phyloP scores from a whole-genome alignment of 2,797 vertebrate species.

The Gastrophryne carolinensis region DNA sequence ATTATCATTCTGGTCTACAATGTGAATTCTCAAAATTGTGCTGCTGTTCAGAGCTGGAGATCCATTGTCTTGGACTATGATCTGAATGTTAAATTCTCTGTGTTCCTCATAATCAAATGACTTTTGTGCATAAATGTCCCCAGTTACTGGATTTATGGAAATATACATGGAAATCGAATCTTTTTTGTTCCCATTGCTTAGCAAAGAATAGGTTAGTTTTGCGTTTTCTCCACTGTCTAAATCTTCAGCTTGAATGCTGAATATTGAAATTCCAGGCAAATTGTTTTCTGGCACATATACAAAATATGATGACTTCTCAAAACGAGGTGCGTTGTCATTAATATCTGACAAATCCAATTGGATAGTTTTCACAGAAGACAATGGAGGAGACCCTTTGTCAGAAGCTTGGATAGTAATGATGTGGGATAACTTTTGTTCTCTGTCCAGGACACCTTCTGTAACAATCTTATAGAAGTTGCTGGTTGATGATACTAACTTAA shows the following conservation, averaged over 20 bases:
- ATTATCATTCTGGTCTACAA: slow-evolving; percentile 66
- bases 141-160: slow-evolving; percentile 60
- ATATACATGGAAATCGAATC: slow-evolving; percentile 61
- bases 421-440: slow-evolving; percentile 79
- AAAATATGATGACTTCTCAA: slow-evolving; percentile 59
- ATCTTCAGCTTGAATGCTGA: slow-evolving; percentile 66
- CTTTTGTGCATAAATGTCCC: slow-evolving; percentile 62
- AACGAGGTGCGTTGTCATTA: slow-evolving; percentile 70
- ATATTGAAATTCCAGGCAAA: slow-evolving; percentile 66
- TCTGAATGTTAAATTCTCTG: background rate
- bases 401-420: slow-evolving; percentile 77
- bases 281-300: slow-evolving; percentile 67
- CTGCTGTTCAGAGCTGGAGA: slow-evolving; percentile 62
- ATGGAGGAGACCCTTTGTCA: slow-evolving; percentile 81
- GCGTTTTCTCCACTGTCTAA: slow-evolving; percentile 69
- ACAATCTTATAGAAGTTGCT: slow-evolving; percentile 85
- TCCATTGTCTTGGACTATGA: slow-evolving; percentile 13
- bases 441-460: slow-evolving; percentile 78
- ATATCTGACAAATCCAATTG: slow-evolving; percentile 86
- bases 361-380: slow-evolving; percentile 77
- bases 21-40: slow-evolving; percentile 61
- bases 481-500: slow-evolving; percentile 76
- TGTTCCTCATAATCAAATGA: slow-evolving; percentile 42
- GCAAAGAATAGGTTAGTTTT: slow-evolving; percentile 67
- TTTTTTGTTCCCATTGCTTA: slow-evolving; percentile 58